phyloP scores from a whole-genome alignment of 2,113 vertebrate genomes.

The Tylochromis polylepis region DNA sequence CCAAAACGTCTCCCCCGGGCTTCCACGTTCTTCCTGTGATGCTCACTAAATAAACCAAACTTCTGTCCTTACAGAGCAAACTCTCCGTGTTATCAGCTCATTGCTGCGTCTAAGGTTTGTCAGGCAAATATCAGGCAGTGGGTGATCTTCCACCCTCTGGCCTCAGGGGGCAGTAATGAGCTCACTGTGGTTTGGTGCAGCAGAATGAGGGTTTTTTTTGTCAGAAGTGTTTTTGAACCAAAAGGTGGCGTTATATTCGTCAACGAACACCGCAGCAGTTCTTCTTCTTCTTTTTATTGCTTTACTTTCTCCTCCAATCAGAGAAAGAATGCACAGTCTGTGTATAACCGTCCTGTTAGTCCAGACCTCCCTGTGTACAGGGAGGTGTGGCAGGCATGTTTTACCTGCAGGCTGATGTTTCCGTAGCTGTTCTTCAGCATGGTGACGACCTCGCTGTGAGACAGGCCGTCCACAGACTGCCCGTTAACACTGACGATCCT shows the following conservation, averaged over 20 bases:
- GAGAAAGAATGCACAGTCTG: not conserved
- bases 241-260: not conserved
- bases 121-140: not conserved
- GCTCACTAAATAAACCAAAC: not conserved
- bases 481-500: conserved; percentile 92
- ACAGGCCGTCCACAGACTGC: conserved; percentile 82
- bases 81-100: not conserved
- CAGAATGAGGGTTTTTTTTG: too few species aligned
- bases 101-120: not conserved
- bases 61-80: not conserved
- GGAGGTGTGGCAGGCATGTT: not conserved
- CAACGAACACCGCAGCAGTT: not conserved
- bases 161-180: not conserved
- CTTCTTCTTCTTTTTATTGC: not conserved
- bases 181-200: not conserved
- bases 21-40: not conserved
- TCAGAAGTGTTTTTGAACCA: not conserved
- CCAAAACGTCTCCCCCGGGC: not conserved
- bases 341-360: too few species aligned
- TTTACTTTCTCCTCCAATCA: not conserved
- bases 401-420: conserved; percentile 88
- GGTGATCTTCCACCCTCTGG: not conserved
- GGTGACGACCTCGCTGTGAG: conserved; percentile 87
- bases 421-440: conserved; percentile 91
- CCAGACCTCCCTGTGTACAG: not conserved